phyloP scores from a whole-genome alignment of 2,113 vertebrate genomes.

The Microtus pennsylvanicus region DNA sequence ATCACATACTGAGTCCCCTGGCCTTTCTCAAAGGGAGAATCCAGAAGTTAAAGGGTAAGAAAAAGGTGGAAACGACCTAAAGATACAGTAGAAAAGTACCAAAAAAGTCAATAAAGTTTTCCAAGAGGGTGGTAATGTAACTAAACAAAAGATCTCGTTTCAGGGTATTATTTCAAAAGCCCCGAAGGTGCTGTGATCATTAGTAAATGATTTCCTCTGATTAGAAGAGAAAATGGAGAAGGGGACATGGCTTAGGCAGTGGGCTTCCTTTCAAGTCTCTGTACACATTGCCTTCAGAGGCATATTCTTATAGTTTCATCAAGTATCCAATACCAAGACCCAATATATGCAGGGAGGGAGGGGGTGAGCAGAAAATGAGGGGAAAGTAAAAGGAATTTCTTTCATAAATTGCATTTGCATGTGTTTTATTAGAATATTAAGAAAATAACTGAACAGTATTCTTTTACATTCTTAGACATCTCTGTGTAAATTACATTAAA shows the following conservation, averaged over 20 bases:
- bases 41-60: neutral
- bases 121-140: neutral
- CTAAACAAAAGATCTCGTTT: neutral
- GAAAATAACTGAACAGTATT: slow-evolving; percentile 1
- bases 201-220: neutral
- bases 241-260: neutral
- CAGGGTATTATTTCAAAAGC: neutral
- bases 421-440: neutral
- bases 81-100: neutral
- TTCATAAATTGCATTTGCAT: neutral
- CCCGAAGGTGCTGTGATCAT: neutral
- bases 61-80: neutral
- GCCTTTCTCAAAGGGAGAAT: neutral
- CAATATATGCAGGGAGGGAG: neutral
- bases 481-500: slow-evolving; percentile 31
- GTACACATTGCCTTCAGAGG: neutral
- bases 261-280: neutral
- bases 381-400: neutral
- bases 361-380: slow-evolving; percentile 7
- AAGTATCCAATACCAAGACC: neutral
- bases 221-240: neutral
- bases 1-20: no score
- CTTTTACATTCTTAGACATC: neutral
- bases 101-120: neutral
- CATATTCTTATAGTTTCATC: neutral